Evolutionary conservation across 2,888 invertebrate species (phyloP).

Genomic region (Leucophora obtusa): DNA sequence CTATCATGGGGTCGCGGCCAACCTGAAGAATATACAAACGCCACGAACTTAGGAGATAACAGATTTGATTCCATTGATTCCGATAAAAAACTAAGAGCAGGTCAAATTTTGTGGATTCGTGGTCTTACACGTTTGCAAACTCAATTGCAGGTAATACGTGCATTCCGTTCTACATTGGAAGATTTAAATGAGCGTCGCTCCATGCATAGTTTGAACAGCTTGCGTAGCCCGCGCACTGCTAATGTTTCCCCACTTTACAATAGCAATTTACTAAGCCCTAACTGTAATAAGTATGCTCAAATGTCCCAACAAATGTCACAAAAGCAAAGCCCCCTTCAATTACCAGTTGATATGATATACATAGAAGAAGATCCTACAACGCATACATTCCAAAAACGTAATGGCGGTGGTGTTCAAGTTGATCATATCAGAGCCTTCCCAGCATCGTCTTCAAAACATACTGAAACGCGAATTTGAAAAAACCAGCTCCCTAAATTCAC

Average conservation of each 20-base stretch:
- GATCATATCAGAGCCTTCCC: too few species aligned
- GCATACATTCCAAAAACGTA: slow-evolving; percentile 58
- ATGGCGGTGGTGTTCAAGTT: too few species aligned
- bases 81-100: too few species aligned
- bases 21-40: too few species aligned
- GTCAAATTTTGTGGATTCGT: too few species aligned
- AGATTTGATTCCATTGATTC: too few species aligned
- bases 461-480: too few species aligned
- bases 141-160: slow-evolving; percentile 99
- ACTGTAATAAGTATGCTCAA: slow-evolving; percentile 63
- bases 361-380: slow-evolving; percentile 82
- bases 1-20: too few species aligned
- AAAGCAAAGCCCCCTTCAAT: slow-evolving; percentile 59
- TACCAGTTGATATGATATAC: slow-evolving; percentile 84
- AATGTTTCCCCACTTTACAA: slow-evolving; percentile 79
- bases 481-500: too few species aligned
- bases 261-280: slow-evolving; percentile 73
- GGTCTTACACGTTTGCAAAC: too few species aligned
- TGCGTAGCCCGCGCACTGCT: slow-evolving; percentile 85
- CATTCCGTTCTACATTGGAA: slow-evolving; percentile 99
- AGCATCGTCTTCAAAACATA: too few species aligned
- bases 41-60: too few species aligned
- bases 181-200: slow-evolving; percentile 99
- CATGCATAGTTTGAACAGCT: slow-evolving; percentile 97
- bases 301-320: slow-evolving; percentile 68